Conservation (phyloP, 2,797 vertebrate genomes). For the Phoeniculus purpureus region DNA sequence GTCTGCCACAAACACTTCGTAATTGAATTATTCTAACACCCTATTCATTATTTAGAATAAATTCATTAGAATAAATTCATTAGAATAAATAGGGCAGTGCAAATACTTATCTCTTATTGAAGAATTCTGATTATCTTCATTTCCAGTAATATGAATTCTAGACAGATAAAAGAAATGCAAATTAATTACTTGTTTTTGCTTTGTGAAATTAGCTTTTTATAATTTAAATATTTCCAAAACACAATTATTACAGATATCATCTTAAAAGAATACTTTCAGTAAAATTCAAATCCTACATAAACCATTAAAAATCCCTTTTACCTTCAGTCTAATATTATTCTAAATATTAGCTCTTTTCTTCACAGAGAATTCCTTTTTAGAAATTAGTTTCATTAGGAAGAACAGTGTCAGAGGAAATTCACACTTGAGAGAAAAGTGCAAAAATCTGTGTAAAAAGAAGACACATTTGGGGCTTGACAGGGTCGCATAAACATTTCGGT, state of each 20-base stretch:
- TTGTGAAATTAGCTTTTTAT: constrained; percentile 1
- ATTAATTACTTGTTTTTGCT: not conserved
- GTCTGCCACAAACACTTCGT: not conserved
- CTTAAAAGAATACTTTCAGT: not conserved
- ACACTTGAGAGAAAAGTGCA: not conserved
- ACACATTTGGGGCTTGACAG: not conserved
- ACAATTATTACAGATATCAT: not conserved
- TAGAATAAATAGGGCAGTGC: not conserved
- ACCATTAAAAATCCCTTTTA: not conserved
- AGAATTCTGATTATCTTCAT: constrained; percentile 4
- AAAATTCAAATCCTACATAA: not conserved
- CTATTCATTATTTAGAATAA: no score
- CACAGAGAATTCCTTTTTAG: not conserved
- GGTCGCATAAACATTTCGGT: no score
- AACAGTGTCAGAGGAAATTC: not conserved
- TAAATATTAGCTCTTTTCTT: not conserved
- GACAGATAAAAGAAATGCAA: not conserved
- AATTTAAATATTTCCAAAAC: not conserved
- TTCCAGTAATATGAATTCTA: not conserved
- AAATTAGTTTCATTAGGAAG: not conserved
- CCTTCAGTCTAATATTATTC: not conserved
- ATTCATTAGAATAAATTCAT: no score
- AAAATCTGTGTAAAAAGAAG: not conserved
- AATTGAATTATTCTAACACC: not conserved
- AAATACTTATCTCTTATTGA: not conserved